phyloP scores from a whole-genome alignment of 2,113 vertebrate species.

The Genyomyrus donnyi region DNA sequence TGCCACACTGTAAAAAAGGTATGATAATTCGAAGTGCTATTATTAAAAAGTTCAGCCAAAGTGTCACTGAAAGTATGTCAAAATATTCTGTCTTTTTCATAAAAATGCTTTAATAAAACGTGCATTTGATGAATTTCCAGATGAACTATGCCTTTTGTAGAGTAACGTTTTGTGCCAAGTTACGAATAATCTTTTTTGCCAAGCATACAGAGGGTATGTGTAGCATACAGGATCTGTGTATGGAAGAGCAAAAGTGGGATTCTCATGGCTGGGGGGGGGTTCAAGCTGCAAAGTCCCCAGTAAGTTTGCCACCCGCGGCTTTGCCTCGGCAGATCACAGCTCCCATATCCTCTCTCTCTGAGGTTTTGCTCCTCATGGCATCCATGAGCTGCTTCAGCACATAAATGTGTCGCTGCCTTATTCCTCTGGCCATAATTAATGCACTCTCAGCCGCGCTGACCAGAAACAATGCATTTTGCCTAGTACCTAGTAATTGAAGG shows the following conservation, averaged over 20 bases:
- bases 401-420: not conserved
- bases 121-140: not conserved
- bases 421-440: not conserved
- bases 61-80: not conserved
- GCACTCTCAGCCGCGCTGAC: not conserved
- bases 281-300: not conserved
- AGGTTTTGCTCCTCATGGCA: not conserved
- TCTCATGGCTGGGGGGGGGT: not conserved
- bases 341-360: not conserved
- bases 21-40: not conserved
- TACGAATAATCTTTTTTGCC: not conserved
- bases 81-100: not conserved
- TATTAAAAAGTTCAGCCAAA: not conserved
- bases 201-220: not conserved
- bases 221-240: not conserved
- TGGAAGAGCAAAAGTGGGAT: not conserved
- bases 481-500: not conserved
- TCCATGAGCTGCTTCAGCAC: not conserved
- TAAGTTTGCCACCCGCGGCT: not conserved
- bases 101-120: not conserved
- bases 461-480: not conserved
- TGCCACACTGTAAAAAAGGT: not conserved
- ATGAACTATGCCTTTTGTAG: not conserved
- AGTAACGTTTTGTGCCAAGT: not conserved
- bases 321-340: not conserved